A percentile compares a stretch with the other conserved stretches of the same genome.
phyloP scores from a whole-genome alignment of 2,888 invertebrate species.

The Orgyia antiqua region DNA sequence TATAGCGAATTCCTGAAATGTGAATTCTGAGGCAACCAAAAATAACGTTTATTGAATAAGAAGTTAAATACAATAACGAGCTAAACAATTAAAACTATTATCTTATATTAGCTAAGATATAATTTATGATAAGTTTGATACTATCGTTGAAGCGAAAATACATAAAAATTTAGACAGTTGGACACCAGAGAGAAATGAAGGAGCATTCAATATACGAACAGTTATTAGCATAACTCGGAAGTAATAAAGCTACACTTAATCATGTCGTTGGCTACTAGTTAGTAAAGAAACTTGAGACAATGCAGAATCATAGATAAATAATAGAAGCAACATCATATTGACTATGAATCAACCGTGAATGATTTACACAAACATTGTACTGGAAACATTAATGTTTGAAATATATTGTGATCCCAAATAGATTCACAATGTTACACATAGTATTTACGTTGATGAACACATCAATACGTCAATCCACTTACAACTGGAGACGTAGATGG shows the following conservation, averaged over 20 bases:
- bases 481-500: slow-evolving; percentile 12
- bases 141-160: too few species aligned
- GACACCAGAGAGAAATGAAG: slow-evolving; percentile 1
- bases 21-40: too few species aligned
- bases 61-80: too few species aligned
- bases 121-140: too few species aligned
- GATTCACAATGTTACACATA: slow-evolving; percentile 14
- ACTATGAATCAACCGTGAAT: slow-evolving; percentile 24
- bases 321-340: slow-evolving; percentile 10
- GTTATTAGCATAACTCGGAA: slow-evolving; percentile 13
- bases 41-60: too few species aligned
- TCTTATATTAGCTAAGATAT: too few species aligned
- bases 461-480: slow-evolving; percentile 16
- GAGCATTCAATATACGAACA: slow-evolving; percentile 5
- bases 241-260: slow-evolving; percentile 16
- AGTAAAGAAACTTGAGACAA: slow-evolving; percentile 18
- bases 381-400: slow-evolving; percentile 9
- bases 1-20: too few species aligned
- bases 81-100: too few species aligned
- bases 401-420: slow-evolving; percentile 15
- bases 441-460: slow-evolving; percentile 18
- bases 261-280: slow-evolving; percentile 10
- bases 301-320: slow-evolving; percentile 1
- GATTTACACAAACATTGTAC: slow-evolving; percentile 21
- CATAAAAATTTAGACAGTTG: too few species aligned